phyloP scores from a whole-genome alignment of 2,113 vertebrate species.

The Carollia perspicillata region DNA sequence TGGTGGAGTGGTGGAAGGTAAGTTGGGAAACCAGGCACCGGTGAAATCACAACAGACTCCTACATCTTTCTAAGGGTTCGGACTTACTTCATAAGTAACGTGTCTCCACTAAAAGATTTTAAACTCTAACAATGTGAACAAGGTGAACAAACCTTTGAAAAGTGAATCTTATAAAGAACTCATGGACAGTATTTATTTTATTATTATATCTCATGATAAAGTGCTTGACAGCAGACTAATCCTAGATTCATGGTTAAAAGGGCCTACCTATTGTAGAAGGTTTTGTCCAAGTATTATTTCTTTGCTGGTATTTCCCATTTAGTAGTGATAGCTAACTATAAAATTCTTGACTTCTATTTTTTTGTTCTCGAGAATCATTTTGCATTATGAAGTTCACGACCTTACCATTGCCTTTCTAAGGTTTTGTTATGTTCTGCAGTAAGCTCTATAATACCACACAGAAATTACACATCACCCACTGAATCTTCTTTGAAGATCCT shows the following conservation, averaged over 20 bases:
- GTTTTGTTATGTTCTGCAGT: constrained; percentile 24
- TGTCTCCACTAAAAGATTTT: not conserved
- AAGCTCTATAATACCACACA: constrained; percentile 30
- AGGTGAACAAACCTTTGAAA: constrained; percentile 11
- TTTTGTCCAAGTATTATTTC: not conserved
- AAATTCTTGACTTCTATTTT: constrained; percentile 16
- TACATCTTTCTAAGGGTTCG: not conserved
- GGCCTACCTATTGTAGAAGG: not conserved
- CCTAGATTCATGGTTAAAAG: not conserved
- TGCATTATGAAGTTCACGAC: constrained; percentile 44
- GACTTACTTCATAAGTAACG: not conserved
- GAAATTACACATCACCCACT: constrained; percentile 25
- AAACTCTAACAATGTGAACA: not conserved
- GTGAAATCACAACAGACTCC: not conserved
- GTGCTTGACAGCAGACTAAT: not conserved
- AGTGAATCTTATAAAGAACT: not conserved
- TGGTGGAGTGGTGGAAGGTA: not conserved
- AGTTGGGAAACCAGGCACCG: not conserved
- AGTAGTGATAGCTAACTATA: not conserved
- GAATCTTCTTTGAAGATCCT: constrained; percentile 63
- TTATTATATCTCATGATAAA: not conserved
- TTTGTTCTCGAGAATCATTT: not conserved
- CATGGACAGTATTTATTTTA: constrained; percentile 16
- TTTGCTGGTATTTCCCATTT: constrained; percentile 12
- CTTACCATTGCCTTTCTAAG: not conserved